Conservation (phyloP, 2,113 vertebrate species). For the Phoxinus phoxinus region DNA sequence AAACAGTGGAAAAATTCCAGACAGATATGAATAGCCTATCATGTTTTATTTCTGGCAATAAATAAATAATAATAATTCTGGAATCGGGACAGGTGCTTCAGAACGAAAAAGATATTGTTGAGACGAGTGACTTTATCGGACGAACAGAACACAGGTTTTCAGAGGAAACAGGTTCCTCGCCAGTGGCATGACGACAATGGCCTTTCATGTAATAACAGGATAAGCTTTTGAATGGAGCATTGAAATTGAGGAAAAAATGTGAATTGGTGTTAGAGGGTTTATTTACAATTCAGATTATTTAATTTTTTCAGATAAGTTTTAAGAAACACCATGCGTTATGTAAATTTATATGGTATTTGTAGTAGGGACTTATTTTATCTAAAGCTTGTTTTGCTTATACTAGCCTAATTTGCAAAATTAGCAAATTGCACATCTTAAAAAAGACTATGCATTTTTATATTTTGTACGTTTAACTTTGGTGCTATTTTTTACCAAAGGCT, state of each 20-base stretch:
- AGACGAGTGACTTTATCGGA: not conserved
- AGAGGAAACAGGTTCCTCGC: constrained; percentile 2
- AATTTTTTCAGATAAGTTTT: not conserved
- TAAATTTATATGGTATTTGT: not conserved
- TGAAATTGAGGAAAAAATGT: not conserved
- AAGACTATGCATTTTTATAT: not conserved
- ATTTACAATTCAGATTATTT: not conserved
- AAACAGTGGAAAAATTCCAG: not conserved
- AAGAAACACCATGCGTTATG: not conserved
- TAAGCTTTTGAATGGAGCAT: not conserved
- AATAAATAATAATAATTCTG: too few relatives aligned
- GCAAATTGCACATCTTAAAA: not conserved
- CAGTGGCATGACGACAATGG: not conserved
- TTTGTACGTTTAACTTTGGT: constrained; percentile 38
- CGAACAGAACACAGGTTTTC: constrained; percentile 14
- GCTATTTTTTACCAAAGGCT: constrained; percentile 30
- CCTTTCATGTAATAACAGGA: constrained; percentile 1
- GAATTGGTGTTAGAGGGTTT: not conserved
- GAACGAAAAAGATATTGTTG: not conserved
- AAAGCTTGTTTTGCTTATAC: not conserved
- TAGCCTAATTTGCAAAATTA: not conserved
- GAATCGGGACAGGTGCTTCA: too few relatives aligned
- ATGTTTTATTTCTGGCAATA: too few relatives aligned
- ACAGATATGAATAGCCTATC: too few relatives aligned
- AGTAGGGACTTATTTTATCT: not conserved